Conservation (phyloP, 1,140 invertebrate genomes). For the Drosophila lowei region DNA sequence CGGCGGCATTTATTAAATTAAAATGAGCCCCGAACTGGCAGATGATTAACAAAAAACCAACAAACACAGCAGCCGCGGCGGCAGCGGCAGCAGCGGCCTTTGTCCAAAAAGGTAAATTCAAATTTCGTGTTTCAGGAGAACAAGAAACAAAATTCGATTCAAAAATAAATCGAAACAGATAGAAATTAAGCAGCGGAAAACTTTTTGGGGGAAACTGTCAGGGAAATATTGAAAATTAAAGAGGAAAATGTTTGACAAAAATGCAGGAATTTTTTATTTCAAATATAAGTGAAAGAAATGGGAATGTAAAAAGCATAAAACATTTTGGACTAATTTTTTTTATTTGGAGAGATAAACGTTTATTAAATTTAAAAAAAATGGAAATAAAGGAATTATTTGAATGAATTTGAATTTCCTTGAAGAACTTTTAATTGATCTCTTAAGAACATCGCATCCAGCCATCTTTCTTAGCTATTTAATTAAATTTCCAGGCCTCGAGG, state of each 20-base stretch:
- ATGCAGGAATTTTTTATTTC: not conserved
- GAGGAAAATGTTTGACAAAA: not conserved
- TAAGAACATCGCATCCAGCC: constrained; percentile 2
- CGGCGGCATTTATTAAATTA: constrained; percentile 57
- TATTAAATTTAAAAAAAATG: not conserved
- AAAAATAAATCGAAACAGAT: constrained; percentile 20
- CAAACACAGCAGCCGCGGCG: constrained; percentile 9
- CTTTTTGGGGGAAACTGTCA: constrained; percentile 22
- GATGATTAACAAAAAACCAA: constrained; percentile 45
- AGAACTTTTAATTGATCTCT: not conserved
- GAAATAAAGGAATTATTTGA: not conserved
- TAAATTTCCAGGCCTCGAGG: constrained; percentile 29
- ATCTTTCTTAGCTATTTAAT: constrained; percentile 32
- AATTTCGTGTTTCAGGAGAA: constrained; percentile 14
- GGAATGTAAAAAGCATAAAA: too few species aligned
- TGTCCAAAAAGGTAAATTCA: constrained; percentile 47
- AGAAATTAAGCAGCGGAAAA: constrained; percentile 22
- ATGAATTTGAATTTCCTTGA: too few species aligned
- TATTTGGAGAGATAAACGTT: too few species aligned
- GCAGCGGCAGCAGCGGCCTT: constrained; percentile 17
- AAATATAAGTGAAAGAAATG: not conserved
- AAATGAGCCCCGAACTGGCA: constrained; percentile 47
- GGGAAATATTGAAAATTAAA: constrained; percentile 22
- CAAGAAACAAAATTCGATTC: constrained; percentile 12
- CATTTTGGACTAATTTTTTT: too few species aligned